Base-by-base conservation (phyloP, 2,888 invertebrate species). In the Hemistola chrysoprasaria region DNA sequence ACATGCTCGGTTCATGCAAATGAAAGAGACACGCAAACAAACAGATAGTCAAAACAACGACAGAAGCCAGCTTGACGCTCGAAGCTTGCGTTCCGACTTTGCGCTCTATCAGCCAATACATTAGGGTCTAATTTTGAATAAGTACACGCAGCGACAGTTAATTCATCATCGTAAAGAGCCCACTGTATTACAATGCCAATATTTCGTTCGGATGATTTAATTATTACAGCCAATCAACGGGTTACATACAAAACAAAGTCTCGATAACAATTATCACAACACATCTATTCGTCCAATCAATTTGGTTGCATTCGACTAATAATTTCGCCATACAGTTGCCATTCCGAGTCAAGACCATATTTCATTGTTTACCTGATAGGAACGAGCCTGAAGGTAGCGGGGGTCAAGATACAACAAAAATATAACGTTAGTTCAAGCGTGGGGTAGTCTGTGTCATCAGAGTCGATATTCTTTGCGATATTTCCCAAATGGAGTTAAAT, bases 351-450 rank as follows among this genome's bases (percentile, higher is more conserved):
- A 79, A 78, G 78, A 81, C 76, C 71, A 80, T 78, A 71, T 75
- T 63, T 78, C 72, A 68, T 75, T 92, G 92, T 93, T 94, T 94
- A 94, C 94, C 94, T 94, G 94, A 94, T 91, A 94, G 92, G 92
- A 94, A 94, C 91, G 94, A 93, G 93, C 93, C 93, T 93, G 93
- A 91, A 91, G 92, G 91, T 92, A 91, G 93, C 93, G 91, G 91
- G 90, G 91, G 90, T 87, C 63, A 73, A 86, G 80, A 85, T 88
- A 88, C 86, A 90, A 88, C 84, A 79, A 53, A 83, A 43, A 44
- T 34, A 43, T 63, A 88, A 71, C 75, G 90, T 91, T 91, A 91
- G 90, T 91, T 73, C 64, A 83, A 79, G 76, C 74, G 66, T 50
- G 59, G 58, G 65, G 55, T 62, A 23, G 50, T 55, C 54, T 61